Conservation (phyloP, 2,797 vertebrate species). For the Gouania willdenowi region DNA sequence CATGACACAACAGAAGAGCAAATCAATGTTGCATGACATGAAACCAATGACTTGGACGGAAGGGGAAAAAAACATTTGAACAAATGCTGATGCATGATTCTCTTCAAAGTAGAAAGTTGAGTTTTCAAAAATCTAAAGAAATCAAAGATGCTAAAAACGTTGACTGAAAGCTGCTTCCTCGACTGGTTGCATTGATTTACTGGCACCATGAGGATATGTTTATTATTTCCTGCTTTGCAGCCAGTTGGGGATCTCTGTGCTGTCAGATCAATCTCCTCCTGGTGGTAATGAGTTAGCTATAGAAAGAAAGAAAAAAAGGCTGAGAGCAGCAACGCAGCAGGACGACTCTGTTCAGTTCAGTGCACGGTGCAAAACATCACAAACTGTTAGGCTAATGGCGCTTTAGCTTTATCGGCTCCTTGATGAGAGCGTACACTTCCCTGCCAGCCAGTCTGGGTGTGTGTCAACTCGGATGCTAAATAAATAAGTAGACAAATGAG, state of each 20-base stretch:
- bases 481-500: constrained; percentile 10
- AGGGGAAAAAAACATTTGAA: too few species aligned
- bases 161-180: not conserved
- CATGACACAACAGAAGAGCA: not conserved
- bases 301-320: constrained; percentile 10
- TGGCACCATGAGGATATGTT: constrained; percentile 9
- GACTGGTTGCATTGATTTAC: constrained; percentile 6
- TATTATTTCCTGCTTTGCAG: constrained; percentile 23
- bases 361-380: constrained; percentile 32
- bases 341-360: constrained; percentile 25
- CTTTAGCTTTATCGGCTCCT: constrained; percentile 31
- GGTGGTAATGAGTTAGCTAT: constrained; percentile 19
- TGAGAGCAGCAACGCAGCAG: constrained; percentile 23
- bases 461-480: constrained; percentile 19
- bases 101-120: too few species aligned
- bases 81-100: too few species aligned
- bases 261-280: constrained; percentile 22
- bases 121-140: too few species aligned
- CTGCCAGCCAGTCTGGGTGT: constrained; percentile 2
- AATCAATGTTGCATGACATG: not conserved
- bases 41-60: too few species aligned
- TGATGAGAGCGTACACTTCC: constrained; percentile 5
- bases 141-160: too few species aligned
- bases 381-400: constrained; percentile 29
- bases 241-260: constrained; percentile 2